A percentile compares a stretch with the other conserved stretches of the same genome.
phyloP scores from a whole-genome alignment of 2,888 invertebrate genomes.

The Noctua fimbriata region DNA sequence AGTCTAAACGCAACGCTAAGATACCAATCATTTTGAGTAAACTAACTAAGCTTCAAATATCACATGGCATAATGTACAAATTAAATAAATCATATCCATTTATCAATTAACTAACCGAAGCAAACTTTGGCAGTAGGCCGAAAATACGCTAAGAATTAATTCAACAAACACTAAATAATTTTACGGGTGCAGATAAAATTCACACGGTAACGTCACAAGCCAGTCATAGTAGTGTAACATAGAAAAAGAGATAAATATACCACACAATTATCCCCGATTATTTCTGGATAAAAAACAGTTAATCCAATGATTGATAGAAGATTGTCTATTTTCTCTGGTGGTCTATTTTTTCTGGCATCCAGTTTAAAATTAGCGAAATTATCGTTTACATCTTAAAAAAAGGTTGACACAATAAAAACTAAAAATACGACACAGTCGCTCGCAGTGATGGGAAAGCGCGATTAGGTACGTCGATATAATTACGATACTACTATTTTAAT shows the following conservation, averaged over 20 bases:
- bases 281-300: conserved; percentile 8
- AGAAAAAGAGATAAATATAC: conserved; percentile 14
- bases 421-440: conserved; percentile 41
- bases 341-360: conserved; percentile 21
- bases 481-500: not conserved
- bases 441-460: conserved; percentile 47
- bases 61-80: not conserved
- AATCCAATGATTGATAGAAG: conserved; percentile 12
- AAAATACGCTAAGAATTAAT: conserved; percentile 1
- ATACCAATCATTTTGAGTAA: not conserved
- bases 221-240: conserved; percentile 5
- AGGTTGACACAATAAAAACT: conserved; percentile 37
- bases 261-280: conserved; percentile 22
- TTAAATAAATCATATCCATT: conserved; percentile 22
- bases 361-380: conserved; percentile 34
- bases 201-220: conserved; percentile 1
- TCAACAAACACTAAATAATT: conserved; percentile 8
- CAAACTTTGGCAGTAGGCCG: conserved; percentile 27
- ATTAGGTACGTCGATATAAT: not conserved
- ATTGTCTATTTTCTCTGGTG: conserved; percentile 22
- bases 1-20: not conserved
- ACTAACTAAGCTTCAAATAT: not conserved
- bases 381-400: conserved; percentile 20
- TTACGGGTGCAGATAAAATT: conserved; percentile 16
- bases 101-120: conserved; percentile 26